Conservation (phyloP, 64 coral and sea anemone species). For the Catalaphyllia jardinei region DNA sequence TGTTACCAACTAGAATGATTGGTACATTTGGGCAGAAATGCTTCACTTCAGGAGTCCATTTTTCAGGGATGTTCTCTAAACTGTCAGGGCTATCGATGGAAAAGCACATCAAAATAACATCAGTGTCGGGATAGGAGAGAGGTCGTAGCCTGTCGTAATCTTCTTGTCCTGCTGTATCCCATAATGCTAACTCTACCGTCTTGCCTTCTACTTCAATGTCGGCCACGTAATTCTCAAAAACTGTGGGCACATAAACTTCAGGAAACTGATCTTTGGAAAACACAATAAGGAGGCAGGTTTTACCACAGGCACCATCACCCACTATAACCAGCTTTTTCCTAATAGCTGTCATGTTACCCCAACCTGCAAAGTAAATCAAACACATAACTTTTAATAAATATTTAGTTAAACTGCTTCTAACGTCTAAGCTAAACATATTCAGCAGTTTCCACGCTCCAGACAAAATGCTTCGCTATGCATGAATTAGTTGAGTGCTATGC, state of each 20-base stretch:
- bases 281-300: slow-evolving; percentile 96
- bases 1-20: slow-evolving; percentile 97
- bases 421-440: no score
- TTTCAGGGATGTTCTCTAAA: slow-evolving; percentile 93
- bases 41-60: slow-evolving; percentile 97
- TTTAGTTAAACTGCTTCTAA: no score
- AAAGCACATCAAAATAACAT: slow-evolving; percentile 97
- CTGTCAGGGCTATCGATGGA: slow-evolving; percentile 96
- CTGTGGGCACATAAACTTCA: slow-evolving; percentile 97
- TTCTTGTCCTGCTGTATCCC: slow-evolving; percentile 98
- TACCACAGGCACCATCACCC: slow-evolving; percentile 99
- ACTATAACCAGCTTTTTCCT: slow-evolving; percentile 98
- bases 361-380: background rate
- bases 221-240: slow-evolving; percentile 99
- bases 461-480: no score
- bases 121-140: slow-evolving; percentile 92
- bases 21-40: slow-evolving; percentile 99
- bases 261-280: slow-evolving; percentile 99
- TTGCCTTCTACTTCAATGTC: slow-evolving; percentile 97
- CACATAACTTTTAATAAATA: background rate
- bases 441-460: no score
- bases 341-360: slow-evolving; percentile 76
- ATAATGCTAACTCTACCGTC: slow-evolving; percentile 91
- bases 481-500: no score
- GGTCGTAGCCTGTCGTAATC: slow-evolving; percentile 96